Evolutionary conservation across 2,797 vertebrate species (phyloP).

Genomic region (Vultur gryphus): DNA sequence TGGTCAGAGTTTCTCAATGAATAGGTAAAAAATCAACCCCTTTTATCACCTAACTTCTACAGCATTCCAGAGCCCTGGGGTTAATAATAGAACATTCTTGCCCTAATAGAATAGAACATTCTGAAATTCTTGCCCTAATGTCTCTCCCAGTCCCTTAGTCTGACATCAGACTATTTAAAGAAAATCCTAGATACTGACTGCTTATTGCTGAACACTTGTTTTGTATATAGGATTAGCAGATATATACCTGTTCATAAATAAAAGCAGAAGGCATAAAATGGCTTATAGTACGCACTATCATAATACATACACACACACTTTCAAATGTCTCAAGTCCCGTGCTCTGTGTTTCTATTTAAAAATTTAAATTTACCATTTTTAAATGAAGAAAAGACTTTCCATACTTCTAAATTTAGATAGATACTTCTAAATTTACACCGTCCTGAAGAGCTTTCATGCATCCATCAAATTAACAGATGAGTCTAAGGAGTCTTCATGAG

Average conservation of each 20-base stretch:
- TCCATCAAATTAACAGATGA: background rate
- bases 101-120: no score
- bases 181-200: background rate
- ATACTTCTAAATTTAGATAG: background rate
- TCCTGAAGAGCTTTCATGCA: background rate
- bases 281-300: background rate
- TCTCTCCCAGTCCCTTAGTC: background rate
- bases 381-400: background rate
- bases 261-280: background rate
- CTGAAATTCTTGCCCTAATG: background rate
- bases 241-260: background rate
- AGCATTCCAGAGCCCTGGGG: background rate
- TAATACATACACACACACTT: background rate
- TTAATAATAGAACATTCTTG: background rate
- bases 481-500: background rate
- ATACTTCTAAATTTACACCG: background rate
- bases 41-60: background rate
- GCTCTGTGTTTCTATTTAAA: background rate
- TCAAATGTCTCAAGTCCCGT: background rate
- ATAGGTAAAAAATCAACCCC: background rate
- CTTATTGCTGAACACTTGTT: background rate
- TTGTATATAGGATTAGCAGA: background rate
- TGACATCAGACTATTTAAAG: background rate
- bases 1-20: background rate
- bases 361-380: background rate